Percentiles rank a stretch among this genome's conserved stretches.
Evolutionary conservation across 92 coral and sea anemone genomes (phyloP).

Genomic region (Epizoanthus illoricatus): DNA sequence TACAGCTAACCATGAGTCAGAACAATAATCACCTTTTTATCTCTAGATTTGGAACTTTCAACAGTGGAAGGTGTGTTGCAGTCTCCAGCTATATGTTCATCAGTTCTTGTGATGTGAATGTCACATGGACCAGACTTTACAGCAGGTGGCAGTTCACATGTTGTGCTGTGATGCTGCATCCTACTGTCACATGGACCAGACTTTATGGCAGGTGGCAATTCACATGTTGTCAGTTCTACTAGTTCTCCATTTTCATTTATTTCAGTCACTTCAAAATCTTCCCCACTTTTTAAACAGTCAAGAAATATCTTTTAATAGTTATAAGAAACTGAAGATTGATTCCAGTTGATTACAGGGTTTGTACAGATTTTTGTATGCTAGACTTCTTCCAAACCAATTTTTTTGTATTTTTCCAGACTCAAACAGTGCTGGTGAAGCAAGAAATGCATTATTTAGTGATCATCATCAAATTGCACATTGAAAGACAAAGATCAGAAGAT

Average conservation of each 20-base stretch:
- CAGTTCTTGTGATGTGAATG: background rate
- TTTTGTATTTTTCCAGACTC: too few relatives aligned
- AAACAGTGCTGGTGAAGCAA: too few relatives aligned
- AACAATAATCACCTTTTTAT: background rate
- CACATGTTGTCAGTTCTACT: constrained; percentile 34
- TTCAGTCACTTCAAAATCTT: constrained; percentile 79
- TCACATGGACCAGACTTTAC: background rate
- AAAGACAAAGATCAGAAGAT: too few relatives aligned
- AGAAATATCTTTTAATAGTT: background rate
- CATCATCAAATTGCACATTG: too few relatives aligned
- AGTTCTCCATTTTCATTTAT: constrained; percentile 54
- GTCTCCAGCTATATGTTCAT: background rate
- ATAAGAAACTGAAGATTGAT: too few relatives aligned
- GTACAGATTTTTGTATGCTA: too few relatives aligned
- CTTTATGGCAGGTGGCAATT: constrained; percentile 1
- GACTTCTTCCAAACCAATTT: too few relatives aligned
- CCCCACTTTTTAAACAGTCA: constrained; percentile 43
- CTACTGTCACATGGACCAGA: background rate
- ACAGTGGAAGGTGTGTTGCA: background rate
- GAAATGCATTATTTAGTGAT: too few relatives aligned
- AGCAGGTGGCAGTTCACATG: constrained; percentile 2
- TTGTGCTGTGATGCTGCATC: background rate
- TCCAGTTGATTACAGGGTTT: too few relatives aligned
- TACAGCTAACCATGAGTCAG: too few relatives aligned
- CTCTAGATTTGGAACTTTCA: background rate